Conservation (phyloP, 2,113 vertebrate species). For the Struthidea cinerea region DNA sequence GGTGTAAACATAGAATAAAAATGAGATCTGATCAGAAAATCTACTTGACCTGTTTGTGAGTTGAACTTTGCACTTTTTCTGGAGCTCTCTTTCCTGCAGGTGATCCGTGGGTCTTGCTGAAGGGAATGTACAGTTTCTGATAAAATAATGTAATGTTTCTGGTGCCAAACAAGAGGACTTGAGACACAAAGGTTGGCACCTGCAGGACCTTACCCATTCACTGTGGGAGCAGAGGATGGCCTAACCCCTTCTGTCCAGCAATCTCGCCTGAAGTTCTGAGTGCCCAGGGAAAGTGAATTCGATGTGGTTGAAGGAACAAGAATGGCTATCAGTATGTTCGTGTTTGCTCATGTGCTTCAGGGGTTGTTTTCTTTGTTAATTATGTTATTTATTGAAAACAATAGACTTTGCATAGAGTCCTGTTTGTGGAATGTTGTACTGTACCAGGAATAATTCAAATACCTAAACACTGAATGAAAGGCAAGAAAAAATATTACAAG, state of each 20-base stretch:
- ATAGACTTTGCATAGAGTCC: not conserved
- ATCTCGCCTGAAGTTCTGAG: not conserved
- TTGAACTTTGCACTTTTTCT: not conserved
- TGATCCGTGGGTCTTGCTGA: not conserved
- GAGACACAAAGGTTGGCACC: not conserved
- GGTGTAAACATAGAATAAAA: not conserved
- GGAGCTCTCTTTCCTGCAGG: not conserved
- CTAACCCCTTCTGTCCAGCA: not conserved
- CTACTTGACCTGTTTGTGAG: not conserved
- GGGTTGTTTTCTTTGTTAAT: not conserved
- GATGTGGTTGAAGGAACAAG: not conserved
- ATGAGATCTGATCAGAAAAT: not conserved
- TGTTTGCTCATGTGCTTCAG: not conserved
- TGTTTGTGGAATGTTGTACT: not conserved
- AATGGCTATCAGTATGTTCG: fast-evolving
- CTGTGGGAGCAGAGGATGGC: not conserved
- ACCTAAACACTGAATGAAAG: not conserved
- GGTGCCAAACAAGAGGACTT: not conserved
- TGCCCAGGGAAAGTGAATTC: not conserved
- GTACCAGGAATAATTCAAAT: not conserved
- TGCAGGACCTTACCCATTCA: not conserved
- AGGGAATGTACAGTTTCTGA: not conserved
- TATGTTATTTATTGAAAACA: not conserved
- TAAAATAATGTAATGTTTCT: not conserved
- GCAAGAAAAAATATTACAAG: not conserved